phyloP scores from a whole-genome alignment of 2,113 vertebrate species.

The Arothron firmamentum region DNA sequence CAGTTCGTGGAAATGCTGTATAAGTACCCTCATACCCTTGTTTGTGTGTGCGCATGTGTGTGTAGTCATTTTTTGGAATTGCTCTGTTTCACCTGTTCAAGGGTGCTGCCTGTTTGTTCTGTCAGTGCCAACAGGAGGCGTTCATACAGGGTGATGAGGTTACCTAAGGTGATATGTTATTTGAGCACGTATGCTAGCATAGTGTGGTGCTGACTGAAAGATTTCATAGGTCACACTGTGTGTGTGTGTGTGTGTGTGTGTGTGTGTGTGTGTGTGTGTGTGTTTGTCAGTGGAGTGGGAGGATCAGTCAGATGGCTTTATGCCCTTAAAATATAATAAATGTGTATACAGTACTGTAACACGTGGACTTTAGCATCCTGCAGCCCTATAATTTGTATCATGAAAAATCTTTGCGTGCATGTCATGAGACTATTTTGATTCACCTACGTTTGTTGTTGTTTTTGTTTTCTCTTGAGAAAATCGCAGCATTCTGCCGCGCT shows the following conservation, averaged over 20 bases:
- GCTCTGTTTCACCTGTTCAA: background rate
- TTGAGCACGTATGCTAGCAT: conserved; percentile 61
- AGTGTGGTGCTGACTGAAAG: conserved; percentile 49
- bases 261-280: conserved; percentile 21
- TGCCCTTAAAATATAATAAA: conserved; percentile 7
- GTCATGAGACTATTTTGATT: conserved; percentile 42
- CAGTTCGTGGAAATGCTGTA: conserved; percentile 6
- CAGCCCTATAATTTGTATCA: conserved; percentile 26
- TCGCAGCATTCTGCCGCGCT: conserved; percentile 45
- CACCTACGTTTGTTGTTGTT: too few relatives aligned
- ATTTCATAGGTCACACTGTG: conserved; percentile 52
- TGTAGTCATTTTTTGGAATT: conserved; percentile 3
- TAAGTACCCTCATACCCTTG: background rate
- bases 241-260: conserved; percentile 23
- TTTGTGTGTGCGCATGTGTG: background rate
- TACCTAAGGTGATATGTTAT: conserved; percentile 69
- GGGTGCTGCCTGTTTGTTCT: conserved; percentile 7
- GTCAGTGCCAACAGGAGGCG: conserved; percentile 13
- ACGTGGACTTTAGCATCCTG: conserved; percentile 18
- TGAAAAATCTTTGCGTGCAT: conserved; percentile 13
- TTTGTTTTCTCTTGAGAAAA: conserved; percentile 7
- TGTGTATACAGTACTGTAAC: conserved; percentile 30
- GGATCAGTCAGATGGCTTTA: too few relatives aligned
- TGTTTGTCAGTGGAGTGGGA: background rate
- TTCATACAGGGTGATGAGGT: conserved; percentile 43